Base-by-base conservation (phyloP, 2,113 vertebrate genomes). In the Saguinus imperator region DNA sequence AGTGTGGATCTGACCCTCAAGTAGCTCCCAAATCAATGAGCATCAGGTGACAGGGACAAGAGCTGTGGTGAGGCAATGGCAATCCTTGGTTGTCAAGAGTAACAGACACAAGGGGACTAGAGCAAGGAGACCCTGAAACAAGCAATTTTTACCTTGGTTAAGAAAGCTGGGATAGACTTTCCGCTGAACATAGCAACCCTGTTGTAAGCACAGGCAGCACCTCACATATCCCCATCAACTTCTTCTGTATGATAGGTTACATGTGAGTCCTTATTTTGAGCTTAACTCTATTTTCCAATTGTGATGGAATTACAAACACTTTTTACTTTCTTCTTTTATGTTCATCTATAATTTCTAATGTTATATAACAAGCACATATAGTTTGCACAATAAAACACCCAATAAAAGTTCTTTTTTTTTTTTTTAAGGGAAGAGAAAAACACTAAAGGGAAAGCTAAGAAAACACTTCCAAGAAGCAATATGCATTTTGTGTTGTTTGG, bases 391-490 rank as follows among this genome's bases (percentile, higher is more conserved):
- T 70, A 77, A 91, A 81, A 87, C 32, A 61, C 27, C n/a, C 43
- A 76, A 64, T 25, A 27, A 64, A 73, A 92, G 83, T 91, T 84
- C 6, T 81, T 43, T 35, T 64, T 93, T 73, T 93, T 73, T 93
- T 72, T 72, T 50, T 14, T 27, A 29, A n/a, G 1, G 18, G 23
- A 14, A n/a, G 77, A 83, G 8, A 40, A 91, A 82, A 75, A 37
- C 55, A 86, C 94, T 50, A 9, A 93, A 98, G 94, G 96, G 55
- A 86, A 88, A 94, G 79, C 91, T 93, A 86, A 55, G 73, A 98
- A 98, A 98, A 98, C 92, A 97, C 21, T 76, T 91, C 61, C 57
- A 90, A 97, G 97, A 97, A 96, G 95, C 96, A 91, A 90, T 97
- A 97, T 83, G 79, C 75, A 70, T 92, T 95, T 88, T 95, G 85